phyloP scores from a whole-genome alignment of 2,113 vertebrate species.

The Zapornia atra region DNA sequence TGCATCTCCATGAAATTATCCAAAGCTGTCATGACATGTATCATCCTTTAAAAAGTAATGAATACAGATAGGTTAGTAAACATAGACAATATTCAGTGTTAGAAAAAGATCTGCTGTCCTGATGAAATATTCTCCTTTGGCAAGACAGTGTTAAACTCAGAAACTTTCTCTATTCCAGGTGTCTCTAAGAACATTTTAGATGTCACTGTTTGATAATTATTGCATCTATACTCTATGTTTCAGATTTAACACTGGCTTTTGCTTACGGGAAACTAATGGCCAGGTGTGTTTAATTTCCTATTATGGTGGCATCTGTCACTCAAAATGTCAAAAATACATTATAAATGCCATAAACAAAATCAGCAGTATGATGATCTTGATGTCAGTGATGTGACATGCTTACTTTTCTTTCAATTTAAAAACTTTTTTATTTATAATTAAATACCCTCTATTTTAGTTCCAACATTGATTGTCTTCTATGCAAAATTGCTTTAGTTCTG shows the following conservation, averaged over 20 bases:
- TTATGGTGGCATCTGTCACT: slow-evolving; percentile 70
- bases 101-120: background rate
- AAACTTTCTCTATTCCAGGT: slow-evolving; percentile 2
- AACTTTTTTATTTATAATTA: background rate
- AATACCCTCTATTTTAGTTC: background rate
- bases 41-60: slow-evolving; percentile 77
- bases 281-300: slow-evolving; percentile 73
- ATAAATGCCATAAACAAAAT: slow-evolving; percentile 74
- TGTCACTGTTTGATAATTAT: slow-evolving; percentile 61
- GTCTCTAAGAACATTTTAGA: slow-evolving; percentile 43
- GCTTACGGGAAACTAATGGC: slow-evolving; percentile 57
- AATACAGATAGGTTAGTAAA: slow-evolving; percentile 31
- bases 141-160: slow-evolving; percentile 78
- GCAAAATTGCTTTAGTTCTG: background rate
- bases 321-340: slow-evolving; percentile 72
- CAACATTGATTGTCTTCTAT: background rate
- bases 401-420: slow-evolving; percentile 7
- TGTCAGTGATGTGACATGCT: slow-evolving; percentile 52
- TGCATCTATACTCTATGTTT: background rate
- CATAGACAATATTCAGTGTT: background rate
- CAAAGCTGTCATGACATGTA: slow-evolving; percentile 70
- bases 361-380: slow-evolving; percentile 41
- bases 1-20: slow-evolving; percentile 72
- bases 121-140: slow-evolving; percentile 68
- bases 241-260: background rate